Evolutionary conservation across 2,797 vertebrate species (phyloP), one percentile per base, ranked within the genome.

Genomic region (Arnoldichthys spilopterus): DNA sequence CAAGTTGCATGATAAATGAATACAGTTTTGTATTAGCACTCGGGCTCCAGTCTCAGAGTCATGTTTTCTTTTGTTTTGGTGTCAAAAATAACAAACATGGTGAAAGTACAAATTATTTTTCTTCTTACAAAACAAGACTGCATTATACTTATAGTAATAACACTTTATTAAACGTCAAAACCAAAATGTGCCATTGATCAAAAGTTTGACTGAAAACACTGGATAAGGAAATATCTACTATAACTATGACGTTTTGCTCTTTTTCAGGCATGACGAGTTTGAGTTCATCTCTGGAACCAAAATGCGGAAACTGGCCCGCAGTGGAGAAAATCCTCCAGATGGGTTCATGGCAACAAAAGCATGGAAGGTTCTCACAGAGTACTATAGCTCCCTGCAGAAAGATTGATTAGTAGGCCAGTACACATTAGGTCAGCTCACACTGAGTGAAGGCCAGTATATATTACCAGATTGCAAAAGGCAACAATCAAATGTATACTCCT

Each of bases 281-380:
- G 97, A 99, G 86, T 99, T 99, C 93, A 99, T 99, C 93, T 99
- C 98, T 0, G 98, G 98, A 67, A 99, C 98, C 3, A 96, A 95
- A 58, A 99, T 99, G 98, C 96, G 98, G 88, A 98, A 95, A 86
- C 89, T 99, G 12, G 98, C 98, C 69, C 93, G 94, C 4, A 95
- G 94, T 16, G 95, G 95, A 18, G 93, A 96, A 74, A 95, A 96
- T 84, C 98, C 98, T 34, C 98, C 98, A 0, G 96, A 98, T 0
- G 98, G 98, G 40, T 99, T 99, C 92, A 99, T 99, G 98, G 97
- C 96, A 43, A 95, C 91, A 7, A 96, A 96, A 84, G 98, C 98
- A 11, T 99, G 98, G 98, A 96, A 95, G 79, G 94, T 99, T 76
- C 90, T 99, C 69, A 97, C 94, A 0, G 92, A 97, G 22, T 99